Evolutionary conservation across 1,140 invertebrate species (phyloP), one percentile per base, ranked within the genome.

Genomic region (Lepidotrigona ventralis): DNA sequence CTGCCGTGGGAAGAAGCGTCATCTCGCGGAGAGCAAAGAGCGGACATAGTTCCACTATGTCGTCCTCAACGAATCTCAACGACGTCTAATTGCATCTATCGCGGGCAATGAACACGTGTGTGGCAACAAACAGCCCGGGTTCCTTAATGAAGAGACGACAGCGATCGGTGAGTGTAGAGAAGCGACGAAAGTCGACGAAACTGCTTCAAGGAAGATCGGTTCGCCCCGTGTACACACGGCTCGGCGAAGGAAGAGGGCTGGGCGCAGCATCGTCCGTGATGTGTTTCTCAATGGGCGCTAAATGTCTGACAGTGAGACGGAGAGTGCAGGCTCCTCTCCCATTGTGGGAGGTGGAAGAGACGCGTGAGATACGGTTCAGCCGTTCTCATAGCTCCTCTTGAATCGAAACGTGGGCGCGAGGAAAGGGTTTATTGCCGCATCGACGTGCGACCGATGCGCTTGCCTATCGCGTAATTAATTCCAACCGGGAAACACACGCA

Each of bases 281-380:
- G 86, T 89, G 86, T 89, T 89, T 86, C 88, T 89, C 88, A 89
- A 88, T 89, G 88, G 78, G 71, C 81, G 84, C 66, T 86, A 89
- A 89, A 84, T 88, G 86, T 87, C 84, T 83, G 86, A 54, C 76
- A 79, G 60, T 19, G 79, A 76, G 72, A 81, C 39, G 39, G 77
- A 68, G 72, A 33, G 63, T 29, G 17, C 26, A 19, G 9, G 79
- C 4, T 66, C 46, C 63, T 58, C 33, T 64, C 56, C 14, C 39
- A 46, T 84, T 69, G 86, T 77, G 84, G 84, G 81, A 79, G 86
- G 69, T 76, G 81, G 76, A 69, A 21, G 56, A 85, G 83, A 86
- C 84, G 84, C 79, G 86, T 79, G 81, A 83, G 87, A 88, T 85
- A 86, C 84, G 83, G 58, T 85, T 83, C 85, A 81, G 85, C 68